These are phyloP conservation scores for Lasioglossum marginatum DNA, from an alignment of 2,888 invertebrate species.

Conservation along the genomic window DNA sequence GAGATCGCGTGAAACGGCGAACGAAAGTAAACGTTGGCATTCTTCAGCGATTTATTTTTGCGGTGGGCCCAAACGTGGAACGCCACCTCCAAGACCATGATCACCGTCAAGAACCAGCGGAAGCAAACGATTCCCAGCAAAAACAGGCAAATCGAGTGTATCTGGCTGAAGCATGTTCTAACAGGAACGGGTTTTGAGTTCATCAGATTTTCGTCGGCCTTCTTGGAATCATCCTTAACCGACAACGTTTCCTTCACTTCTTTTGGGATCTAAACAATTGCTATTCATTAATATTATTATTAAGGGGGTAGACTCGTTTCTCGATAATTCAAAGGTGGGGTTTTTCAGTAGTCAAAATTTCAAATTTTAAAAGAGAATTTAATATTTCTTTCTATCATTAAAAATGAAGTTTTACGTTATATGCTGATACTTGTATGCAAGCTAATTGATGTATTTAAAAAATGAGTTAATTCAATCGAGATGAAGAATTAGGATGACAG, in stretches of 20 bases:
- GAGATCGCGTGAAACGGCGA: slow-evolving; percentile 90
- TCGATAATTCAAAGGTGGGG: too few relatives aligned
- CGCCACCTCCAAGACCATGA: slow-evolving; percentile 85
- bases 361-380: too few relatives aligned
- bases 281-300: slow-evolving; percentile 10
- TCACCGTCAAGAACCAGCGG: slow-evolving; percentile 84
- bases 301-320: not conserved
- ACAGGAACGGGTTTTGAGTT: slow-evolving; percentile 72
- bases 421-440: too few relatives aligned
- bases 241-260: slow-evolving; percentile 72
- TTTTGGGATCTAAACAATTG: slow-evolving; percentile 76
- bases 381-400: too few relatives aligned
- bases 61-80: slow-evolving; percentile 89
- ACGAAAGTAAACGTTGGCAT: slow-evolving; percentile 87
- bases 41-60: slow-evolving; percentile 87
- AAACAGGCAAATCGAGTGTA: slow-evolving; percentile 79
- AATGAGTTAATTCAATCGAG: too few relatives aligned
- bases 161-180: slow-evolving; percentile 77
- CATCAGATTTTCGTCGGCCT: slow-evolving; percentile 58
- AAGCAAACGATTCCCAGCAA: slow-evolving; percentile 78
- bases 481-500: too few relatives aligned
- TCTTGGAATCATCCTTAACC: slow-evolving; percentile 51
- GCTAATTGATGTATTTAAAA: too few relatives aligned
- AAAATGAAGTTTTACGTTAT: too few relatives aligned
- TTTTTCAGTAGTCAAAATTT: too few relatives aligned